Percentiles rank a stretch among this genome's conserved stretches.
Conservation (phyloP, 2,113 vertebrate genomes). For the Crypturellus undulatus region DNA sequence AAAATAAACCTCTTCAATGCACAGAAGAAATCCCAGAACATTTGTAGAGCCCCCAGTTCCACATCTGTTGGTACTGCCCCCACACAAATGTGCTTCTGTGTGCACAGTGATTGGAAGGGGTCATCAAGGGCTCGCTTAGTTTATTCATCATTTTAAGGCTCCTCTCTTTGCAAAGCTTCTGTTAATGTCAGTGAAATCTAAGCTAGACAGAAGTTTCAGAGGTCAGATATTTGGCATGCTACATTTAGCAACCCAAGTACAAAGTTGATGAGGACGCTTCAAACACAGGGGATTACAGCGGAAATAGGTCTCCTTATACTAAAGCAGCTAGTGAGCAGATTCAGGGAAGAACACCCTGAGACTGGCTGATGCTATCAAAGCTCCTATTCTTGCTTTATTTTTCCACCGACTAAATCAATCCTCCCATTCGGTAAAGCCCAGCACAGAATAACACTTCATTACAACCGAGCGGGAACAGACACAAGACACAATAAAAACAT, state of each 20-base stretch:
- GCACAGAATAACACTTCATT: constrained; percentile 27
- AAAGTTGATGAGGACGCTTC: constrained; percentile 71
- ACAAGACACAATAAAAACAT: neutral
- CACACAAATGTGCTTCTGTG: constrained; percentile 26
- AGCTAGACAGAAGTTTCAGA: constrained; percentile 74
- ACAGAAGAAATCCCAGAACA: constrained; percentile 2
- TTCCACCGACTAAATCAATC: constrained; percentile 22
- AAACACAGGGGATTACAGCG: constrained; percentile 53
- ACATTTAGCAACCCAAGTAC: constrained; percentile 70
- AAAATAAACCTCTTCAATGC: constrained; percentile 32
- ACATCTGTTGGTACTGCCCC: constrained; percentile 45
- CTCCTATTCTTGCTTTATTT: constrained; percentile 37
- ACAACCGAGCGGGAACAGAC: neutral
- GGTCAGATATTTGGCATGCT: constrained; percentile 72
- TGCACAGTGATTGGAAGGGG: constrained; percentile 55
- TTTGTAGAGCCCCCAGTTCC: constrained; percentile 1
- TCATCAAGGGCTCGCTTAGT: constrained; percentile 55
- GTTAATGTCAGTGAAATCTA: constrained; percentile 70
- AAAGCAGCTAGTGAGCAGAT: constrained; percentile 39
- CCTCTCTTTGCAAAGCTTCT: constrained; percentile 69
- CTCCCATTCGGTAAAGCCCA: constrained; percentile 14
- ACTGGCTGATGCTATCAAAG: constrained; percentile 44
- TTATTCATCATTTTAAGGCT: constrained; percentile 62
- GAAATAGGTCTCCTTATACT: constrained; percentile 61
- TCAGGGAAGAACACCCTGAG: neutral